These are phyloP conservation scores for Chondrosia reniformis DNA, from an alignment of 37 sponge, comb jelly and placozoan genomes.

Conservation along the genomic window DNA sequence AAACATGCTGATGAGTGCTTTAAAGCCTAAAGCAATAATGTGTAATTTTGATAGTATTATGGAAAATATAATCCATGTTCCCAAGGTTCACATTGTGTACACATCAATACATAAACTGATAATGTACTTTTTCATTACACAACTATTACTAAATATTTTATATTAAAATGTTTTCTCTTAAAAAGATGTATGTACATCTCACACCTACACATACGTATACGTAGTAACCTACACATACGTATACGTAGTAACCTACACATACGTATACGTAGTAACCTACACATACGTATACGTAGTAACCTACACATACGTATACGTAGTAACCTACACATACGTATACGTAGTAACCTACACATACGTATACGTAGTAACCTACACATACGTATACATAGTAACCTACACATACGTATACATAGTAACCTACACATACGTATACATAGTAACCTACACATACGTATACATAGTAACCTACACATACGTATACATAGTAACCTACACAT, in stretches of 20 bases:
- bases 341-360: neutral
- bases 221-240: constrained; percentile 24
- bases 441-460: neutral
- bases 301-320: neutral
- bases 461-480: constrained; percentile 16
- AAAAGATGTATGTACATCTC: too few species aligned
- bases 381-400: neutral
- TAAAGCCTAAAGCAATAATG: too few species aligned
- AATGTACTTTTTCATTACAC: too few species aligned
- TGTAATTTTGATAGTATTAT: too few species aligned
- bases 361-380: constrained; percentile 14
- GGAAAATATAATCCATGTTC: too few species aligned
- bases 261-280: neutral
- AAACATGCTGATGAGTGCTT: too few species aligned
- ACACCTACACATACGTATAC: neutral
- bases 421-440: neutral
- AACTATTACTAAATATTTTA: too few species aligned
- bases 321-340: constrained; percentile 17
- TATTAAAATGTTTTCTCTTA: too few species aligned
- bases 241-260: constrained; percentile 20
- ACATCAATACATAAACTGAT: too few species aligned
- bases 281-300: constrained; percentile 34
- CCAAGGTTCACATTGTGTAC: too few species aligned
- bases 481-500: constrained; percentile 14
- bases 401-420: neutral